Conservation (phyloP, 2,888 invertebrate species). For the Nasonovia ribisnigri region DNA sequence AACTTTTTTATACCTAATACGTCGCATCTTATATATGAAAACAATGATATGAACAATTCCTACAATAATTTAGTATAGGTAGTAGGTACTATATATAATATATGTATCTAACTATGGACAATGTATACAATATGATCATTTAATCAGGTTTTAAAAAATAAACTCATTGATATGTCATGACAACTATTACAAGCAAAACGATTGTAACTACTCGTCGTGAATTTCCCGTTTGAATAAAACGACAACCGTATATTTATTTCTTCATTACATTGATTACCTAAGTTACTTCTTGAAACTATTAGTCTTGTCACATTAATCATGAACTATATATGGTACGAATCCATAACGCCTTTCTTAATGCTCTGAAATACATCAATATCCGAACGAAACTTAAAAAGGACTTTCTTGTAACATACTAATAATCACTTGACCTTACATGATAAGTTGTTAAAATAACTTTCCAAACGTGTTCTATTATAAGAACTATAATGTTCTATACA, state of each 20-base stretch:
- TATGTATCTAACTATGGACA: background rate
- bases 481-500: background rate
- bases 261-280: conserved; percentile 43
- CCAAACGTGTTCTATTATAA: conserved; percentile 13
- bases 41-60: background rate
- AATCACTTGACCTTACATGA: conserved; percentile 36
- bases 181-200: conserved; percentile 44
- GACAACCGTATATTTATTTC: conserved; percentile 37
- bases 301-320: conserved; percentile 46
- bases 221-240: conserved; percentile 26
- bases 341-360: conserved; percentile 50
- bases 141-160: background rate
- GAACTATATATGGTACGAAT: conserved; percentile 26
- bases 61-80: background rate
- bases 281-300: conserved; percentile 41
- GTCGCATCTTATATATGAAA: background rate
- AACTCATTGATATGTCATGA: conserved; percentile 24
- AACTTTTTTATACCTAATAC: background rate
- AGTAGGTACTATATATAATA: background rate
- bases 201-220: conserved; percentile 33
- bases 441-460: conserved; percentile 43
- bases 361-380: conserved; percentile 11
- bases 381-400: conserved; percentile 23
- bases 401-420: conserved; percentile 22
- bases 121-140: conserved; percentile 28